A percentile compares a stretch with the other conserved stretches of the same genome.
phyloP scores from a whole-genome alignment of 2,113 vertebrate genomes.

The Neotragus moschatus region DNA sequence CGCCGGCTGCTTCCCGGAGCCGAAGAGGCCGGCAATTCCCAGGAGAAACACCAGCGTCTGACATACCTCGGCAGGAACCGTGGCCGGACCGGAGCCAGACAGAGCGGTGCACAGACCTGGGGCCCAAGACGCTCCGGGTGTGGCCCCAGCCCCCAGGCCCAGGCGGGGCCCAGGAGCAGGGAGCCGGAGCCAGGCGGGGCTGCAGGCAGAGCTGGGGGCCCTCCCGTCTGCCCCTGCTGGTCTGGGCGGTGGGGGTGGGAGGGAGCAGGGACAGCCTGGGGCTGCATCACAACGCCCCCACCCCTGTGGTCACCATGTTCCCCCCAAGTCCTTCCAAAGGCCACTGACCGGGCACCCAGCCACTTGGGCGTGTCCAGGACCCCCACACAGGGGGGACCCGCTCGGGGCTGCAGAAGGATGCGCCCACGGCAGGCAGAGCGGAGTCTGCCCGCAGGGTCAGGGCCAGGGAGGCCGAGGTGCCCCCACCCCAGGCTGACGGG shows the following conservation, averaged over 20 bases:
- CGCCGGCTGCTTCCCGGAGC: background rate
- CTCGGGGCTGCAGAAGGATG: background rate
- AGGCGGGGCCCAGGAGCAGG: background rate
- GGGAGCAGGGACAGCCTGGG: background rate
- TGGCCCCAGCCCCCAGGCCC: background rate
- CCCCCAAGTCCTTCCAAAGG: background rate
- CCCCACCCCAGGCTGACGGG: background rate
- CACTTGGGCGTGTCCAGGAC: too few relatives aligned
- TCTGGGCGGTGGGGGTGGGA: background rate
- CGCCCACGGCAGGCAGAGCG: rapidly evolving
- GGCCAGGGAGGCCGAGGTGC: rapidly evolving
- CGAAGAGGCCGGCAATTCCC: background rate
- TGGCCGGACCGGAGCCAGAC: background rate
- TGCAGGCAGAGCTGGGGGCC: background rate
- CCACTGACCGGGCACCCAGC: rapidly evolving
- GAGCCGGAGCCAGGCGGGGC: rapidly evolving
- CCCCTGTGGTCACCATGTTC: background rate
- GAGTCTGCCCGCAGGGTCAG: background rate
- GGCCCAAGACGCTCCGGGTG: rapidly evolving
- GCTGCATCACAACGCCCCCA: rapidly evolving
- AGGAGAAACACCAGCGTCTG: background rate
- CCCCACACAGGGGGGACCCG: rapidly evolving
- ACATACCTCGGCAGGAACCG: background rate
- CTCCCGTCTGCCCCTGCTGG: background rate
- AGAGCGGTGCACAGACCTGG: rapidly evolving